These are phyloP conservation scores for Maniola hyperantus DNA, from an alignment of 2,888 invertebrate genomes.

Conservation along the genomic window DNA sequence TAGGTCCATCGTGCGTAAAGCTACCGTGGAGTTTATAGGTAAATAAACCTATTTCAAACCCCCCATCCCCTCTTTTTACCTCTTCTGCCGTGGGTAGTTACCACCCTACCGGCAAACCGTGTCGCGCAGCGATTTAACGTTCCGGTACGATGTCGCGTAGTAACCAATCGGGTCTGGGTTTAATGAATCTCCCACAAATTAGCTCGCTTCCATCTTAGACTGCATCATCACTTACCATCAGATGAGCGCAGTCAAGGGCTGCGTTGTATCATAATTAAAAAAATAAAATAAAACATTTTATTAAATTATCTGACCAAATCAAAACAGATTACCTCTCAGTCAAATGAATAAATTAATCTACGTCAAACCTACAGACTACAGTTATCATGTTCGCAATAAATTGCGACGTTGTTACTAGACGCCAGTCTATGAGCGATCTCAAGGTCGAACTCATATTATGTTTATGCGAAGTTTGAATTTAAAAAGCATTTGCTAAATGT, in stretches of 20 bases:
- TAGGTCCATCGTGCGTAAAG: no score
- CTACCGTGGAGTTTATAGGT: no score
- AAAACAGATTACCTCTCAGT: background rate
- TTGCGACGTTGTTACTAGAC: constrained; percentile 1
- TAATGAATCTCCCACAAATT: no score
- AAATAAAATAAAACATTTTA: no score
- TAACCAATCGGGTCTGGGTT: background rate
- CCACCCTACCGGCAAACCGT: background rate
- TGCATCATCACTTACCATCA: no score
- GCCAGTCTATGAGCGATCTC: background rate
- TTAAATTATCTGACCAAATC: background rate
- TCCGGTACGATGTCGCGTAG: background rate
- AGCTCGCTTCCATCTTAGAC: no score
- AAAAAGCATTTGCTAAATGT: background rate
- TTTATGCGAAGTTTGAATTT: constrained; percentile 3
- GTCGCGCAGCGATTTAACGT: background rate
- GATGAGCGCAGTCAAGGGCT: no score
- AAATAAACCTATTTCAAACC: no score
- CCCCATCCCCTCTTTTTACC: no score
- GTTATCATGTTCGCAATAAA: constrained; percentile 9
- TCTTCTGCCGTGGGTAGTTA: no score
- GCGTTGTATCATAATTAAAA: no score
- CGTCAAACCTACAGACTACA: constrained; percentile 1
- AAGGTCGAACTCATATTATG: constrained; percentile 11
- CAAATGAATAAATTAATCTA: constrained; percentile 1